Percentiles rank a stretch among this genome's conserved stretches.
phyloP scores from a whole-genome alignment of 2,888 invertebrate species.

The Barypeithes pellucidus region DNA sequence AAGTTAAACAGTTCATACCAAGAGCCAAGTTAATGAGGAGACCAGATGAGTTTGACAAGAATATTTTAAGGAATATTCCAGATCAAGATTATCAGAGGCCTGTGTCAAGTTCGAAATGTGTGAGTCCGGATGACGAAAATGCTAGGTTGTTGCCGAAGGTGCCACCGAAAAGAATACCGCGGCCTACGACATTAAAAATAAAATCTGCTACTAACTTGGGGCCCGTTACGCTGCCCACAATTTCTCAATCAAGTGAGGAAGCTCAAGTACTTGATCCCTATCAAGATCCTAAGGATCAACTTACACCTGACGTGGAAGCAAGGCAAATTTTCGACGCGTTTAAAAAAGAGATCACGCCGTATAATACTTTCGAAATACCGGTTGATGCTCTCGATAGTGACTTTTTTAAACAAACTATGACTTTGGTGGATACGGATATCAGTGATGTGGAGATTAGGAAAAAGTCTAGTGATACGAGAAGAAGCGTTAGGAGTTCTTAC shows the following conservation, averaged over 20 bases:
- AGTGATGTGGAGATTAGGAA: slow-evolving; percentile 17
- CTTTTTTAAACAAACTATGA: slow-evolving; percentile 57
- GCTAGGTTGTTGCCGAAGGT: slow-evolving; percentile 6
- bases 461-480: slow-evolving; percentile 22
- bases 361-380: slow-evolving; percentile 59
- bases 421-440: slow-evolving; percentile 30
- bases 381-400: slow-evolving; percentile 58
- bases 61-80: slow-evolving; percentile 30
- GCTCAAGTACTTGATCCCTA: slow-evolving; percentile 21
- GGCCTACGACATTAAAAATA: slow-evolving; percentile 13
- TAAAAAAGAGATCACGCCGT: slow-evolving; percentile 58
- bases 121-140: background rate
- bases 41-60: slow-evolving; percentile 31
- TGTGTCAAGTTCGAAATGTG: slow-evolving; percentile 9
- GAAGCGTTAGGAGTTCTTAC: slow-evolving; percentile 32
- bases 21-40: slow-evolving; percentile 49
- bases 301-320: slow-evolving; percentile 59
- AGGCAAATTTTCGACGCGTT: slow-evolving; percentile 59
- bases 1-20: slow-evolving; percentile 51
- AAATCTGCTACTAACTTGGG: slow-evolving; percentile 3
- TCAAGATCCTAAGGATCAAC: slow-evolving; percentile 41
- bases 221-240: background rate
- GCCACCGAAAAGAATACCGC: slow-evolving; percentile 33
- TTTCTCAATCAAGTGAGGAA: background rate
- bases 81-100: slow-evolving; percentile 33